Conservation (phyloP, 2,888 invertebrate genomes). For the Dendrolimus pini region DNA sequence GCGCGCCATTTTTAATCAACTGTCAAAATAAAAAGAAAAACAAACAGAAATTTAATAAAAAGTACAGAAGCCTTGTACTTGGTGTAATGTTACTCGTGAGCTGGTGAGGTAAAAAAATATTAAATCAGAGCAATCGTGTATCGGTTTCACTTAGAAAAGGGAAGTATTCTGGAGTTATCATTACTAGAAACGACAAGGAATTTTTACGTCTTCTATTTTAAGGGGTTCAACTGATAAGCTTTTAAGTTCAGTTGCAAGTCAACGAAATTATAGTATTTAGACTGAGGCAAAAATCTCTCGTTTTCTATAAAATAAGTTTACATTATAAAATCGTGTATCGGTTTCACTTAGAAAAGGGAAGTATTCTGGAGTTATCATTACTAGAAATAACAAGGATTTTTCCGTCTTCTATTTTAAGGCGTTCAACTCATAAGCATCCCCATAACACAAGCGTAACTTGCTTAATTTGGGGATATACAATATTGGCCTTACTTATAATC, state of each 20-base stretch:
- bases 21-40: neutral
- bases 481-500: no score
- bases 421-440: no score
- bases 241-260: no score
- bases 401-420: no score
- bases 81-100: slow-evolving; percentile 4
- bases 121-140: slow-evolving; percentile 2
- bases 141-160: slow-evolving; percentile 2
- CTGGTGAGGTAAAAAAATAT: neutral
- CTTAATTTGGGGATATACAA: no score
- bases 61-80: neutral
- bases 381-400: neutral
- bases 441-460: no score
- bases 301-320: no score
- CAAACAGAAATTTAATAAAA: neutral
- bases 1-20: neutral
- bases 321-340: slow-evolving; percentile 1
- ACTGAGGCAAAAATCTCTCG: no score
- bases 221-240: no score
- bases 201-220: no score
- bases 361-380: neutral
- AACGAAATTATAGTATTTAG: no score
- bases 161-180: neutral
- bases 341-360: slow-evolving; percentile 1
- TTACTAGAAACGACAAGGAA: neutral